A percentile compares a stretch with the other conserved stretches of the same genome.
phyloP scores from a whole-genome alignment of 2,113 vertebrate species.

The Cynoglossus semilaevis region DNA sequence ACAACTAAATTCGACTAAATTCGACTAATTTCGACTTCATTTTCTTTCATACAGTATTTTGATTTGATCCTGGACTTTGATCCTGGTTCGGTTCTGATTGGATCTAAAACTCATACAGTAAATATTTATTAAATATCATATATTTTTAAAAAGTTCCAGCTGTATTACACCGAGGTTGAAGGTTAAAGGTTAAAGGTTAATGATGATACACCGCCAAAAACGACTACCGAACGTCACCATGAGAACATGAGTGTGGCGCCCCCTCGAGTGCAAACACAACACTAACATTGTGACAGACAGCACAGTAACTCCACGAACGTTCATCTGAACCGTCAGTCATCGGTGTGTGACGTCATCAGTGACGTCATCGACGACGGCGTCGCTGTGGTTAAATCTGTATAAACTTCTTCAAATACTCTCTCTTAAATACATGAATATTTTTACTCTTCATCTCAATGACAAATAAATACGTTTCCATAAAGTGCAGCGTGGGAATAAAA shows the following conservation, averaged over 20 bases:
- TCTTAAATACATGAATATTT: conserved; percentile 15
- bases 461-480: conserved; percentile 27
- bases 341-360: too few species aligned
- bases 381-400: background rate
- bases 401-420: background rate
- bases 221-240: conserved; percentile 31
- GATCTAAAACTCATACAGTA: too few species aligned
- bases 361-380: too few species aligned
- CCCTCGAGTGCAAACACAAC: conserved; percentile 43
- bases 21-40: background rate
- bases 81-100: too few species aligned
- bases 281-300: conserved; percentile 32
- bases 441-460: conserved; percentile 10
- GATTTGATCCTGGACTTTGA: background rate
- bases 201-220: conserved; percentile 22
- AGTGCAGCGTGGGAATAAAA: conserved; percentile 29
- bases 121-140: too few species aligned
- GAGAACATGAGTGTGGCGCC: conserved; percentile 3
- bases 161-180: too few species aligned
- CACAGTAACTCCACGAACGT: conserved; percentile 1
- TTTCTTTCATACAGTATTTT: background rate
- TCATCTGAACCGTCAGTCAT: too few species aligned
- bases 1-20: background rate
- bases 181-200: background rate
- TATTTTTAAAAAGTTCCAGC: too few species aligned